Percentiles rank a stretch among this genome's conserved stretches.
These are phyloP conservation scores for Dunckerocampus dactyliophorus DNA, from an alignment of 2,113 vertebrate species.

Conservation along the genomic window DNA sequence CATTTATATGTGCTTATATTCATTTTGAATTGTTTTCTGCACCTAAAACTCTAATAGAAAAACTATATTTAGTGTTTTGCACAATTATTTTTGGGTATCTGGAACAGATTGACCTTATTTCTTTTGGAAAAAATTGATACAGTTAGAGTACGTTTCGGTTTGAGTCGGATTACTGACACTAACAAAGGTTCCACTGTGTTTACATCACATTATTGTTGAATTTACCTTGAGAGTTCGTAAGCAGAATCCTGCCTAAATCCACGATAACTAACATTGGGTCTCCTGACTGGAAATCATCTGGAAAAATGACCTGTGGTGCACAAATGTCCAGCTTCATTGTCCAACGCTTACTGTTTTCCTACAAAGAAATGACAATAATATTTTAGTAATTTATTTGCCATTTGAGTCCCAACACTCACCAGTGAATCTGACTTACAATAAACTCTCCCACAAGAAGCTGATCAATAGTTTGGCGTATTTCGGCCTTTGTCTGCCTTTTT, in stretches of 20 bases:
- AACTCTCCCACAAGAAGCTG: slow-evolving; percentile 95
- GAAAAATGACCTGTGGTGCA: slow-evolving; percentile 97
- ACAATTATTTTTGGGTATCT: no score
- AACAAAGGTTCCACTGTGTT: no score
- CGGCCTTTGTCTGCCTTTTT: slow-evolving; percentile 97
- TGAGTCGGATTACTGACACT: no score
- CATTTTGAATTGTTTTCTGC: no score
- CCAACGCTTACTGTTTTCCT: slow-evolving; percentile 96
- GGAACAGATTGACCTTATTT: no score
- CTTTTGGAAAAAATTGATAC: no score
- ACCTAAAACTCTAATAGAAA: no score
- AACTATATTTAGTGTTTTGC: no score
- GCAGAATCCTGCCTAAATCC: slow-evolving; percentile 91
- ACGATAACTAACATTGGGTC: slow-evolving; percentile 92
- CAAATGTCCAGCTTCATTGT: slow-evolving; percentile 92
- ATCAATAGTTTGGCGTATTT: slow-evolving; percentile 95
- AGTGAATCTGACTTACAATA: slow-evolving; percentile 80
- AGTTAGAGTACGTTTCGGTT: no score
- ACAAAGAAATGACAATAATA: slow-evolving; percentile 1
- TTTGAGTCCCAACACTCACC: neutral
- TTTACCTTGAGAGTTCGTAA: slow-evolving; percentile 93
- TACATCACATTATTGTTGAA: neutral
- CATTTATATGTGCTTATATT: no score
- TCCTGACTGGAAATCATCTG: slow-evolving; percentile 89
- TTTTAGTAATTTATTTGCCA: neutral